These are phyloP conservation scores for Daktulosphaira vitifoliae DNA, from an alignment of 1,140 invertebrate species.

Conservation along the genomic window DNA sequence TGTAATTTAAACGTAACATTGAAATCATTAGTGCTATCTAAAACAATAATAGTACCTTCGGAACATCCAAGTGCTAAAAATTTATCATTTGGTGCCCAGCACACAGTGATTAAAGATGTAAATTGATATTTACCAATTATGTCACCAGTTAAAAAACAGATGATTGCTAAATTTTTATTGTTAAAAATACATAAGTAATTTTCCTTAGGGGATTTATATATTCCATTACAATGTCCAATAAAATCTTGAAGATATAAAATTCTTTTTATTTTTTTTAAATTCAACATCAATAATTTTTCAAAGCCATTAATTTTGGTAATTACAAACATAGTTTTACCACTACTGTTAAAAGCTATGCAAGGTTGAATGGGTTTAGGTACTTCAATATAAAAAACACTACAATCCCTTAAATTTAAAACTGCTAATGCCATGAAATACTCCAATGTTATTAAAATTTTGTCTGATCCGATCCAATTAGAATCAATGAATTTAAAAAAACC, in stretches of 20 bases:
- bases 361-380: slow-evolving; percentile 3
- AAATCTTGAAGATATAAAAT: neutral
- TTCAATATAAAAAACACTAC: neutral
- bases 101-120: neutral
- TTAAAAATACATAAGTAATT: slow-evolving; percentile 1
- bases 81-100: slow-evolving; percentile 16
- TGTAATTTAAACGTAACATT: slow-evolving; percentile 1
- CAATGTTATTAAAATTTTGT: slow-evolving; percentile 3
- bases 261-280: neutral
- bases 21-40: neutral
- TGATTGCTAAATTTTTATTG: neutral
- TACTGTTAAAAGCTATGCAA: neutral
- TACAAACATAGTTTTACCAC: slow-evolving; percentile 16
- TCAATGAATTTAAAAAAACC: slow-evolving; percentile 12
- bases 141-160: neutral
- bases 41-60: neutral
- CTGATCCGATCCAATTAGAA: neutral
- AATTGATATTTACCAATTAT: neutral
- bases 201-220: slow-evolving; percentile 8
- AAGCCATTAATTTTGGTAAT: slow-evolving; percentile 16
- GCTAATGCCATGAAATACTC: slow-evolving; percentile 9
- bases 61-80: slow-evolving; percentile 21
- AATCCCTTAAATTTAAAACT: neutral
- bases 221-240: slow-evolving; percentile 5
- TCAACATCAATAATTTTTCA: slow-evolving; percentile 24